These are phyloP conservation scores for Trachymyrmex cornetzi DNA, from an alignment of 1,140 invertebrate species.

Conservation along the genomic window DNA sequence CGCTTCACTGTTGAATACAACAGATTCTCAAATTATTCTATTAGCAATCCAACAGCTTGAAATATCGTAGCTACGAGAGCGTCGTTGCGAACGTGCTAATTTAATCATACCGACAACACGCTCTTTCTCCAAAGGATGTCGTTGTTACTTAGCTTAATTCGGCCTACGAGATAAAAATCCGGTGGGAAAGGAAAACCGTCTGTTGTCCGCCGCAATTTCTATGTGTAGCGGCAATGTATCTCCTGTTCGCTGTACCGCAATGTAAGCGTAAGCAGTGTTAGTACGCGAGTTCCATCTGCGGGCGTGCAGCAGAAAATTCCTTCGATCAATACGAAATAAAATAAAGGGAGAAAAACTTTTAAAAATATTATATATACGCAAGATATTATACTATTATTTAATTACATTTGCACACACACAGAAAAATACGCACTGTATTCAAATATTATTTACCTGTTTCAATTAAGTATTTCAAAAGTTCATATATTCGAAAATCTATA, in stretches of 20 bases:
- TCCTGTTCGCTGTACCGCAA: background rate
- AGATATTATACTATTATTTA: background rate
- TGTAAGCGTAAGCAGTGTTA: conserved; percentile 40
- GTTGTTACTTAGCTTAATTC: conserved; percentile 41
- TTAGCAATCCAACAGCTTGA: background rate
- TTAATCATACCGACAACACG: conserved; percentile 22
- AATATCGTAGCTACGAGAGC: background rate
- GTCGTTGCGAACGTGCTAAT: conserved; percentile 17
- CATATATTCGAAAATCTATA: too few relatives aligned
- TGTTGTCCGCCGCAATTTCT: conserved; percentile 28
- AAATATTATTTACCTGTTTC: too few relatives aligned
- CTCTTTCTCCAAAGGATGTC: conserved; percentile 3
- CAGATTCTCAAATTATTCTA: conserved; percentile 15
- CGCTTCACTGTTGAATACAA: background rate
- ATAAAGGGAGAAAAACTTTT: conserved; percentile 58
- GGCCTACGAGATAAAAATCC: conserved; percentile 39
- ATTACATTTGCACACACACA: background rate
- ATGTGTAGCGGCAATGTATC: background rate
- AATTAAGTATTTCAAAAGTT: too few relatives aligned
- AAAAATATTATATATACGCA: conserved; percentile 33
- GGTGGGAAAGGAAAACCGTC: background rate
- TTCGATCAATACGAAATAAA: conserved; percentile 60
- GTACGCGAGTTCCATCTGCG: conserved; percentile 30
- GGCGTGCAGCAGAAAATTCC: conserved; percentile 6
- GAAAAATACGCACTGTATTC: too few relatives aligned